Base-by-base conservation (phyloP, 2,888 invertebrate genomes). In the Ectemnius cavifrons region DNA sequence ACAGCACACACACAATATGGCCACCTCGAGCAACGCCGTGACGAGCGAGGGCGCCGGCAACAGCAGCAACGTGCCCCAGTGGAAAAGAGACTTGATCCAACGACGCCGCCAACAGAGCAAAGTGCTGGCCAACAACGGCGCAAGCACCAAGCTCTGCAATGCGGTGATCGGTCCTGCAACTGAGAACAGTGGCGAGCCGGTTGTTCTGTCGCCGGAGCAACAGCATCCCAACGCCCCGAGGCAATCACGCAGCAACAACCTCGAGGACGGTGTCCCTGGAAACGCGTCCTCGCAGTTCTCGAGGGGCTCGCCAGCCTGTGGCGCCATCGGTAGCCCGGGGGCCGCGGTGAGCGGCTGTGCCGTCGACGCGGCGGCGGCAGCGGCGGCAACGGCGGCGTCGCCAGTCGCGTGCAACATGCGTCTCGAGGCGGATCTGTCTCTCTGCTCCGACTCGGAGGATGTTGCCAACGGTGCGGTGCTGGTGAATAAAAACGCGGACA, bases 21-120 rank as follows among this genome's bases (percentile, higher is more conserved):
- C 87, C 78, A 86, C 87, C 81, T 71, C 81, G 79, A 82, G 78
- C 79, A 80, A 77, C 74, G 69, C 84, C 68, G 71, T 75, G 77
- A 60, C 72, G 27, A 80, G 70, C 65, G 28, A 73, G 64, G 67
- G 56, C 73, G 74, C 52, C 52, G 52, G 52, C 52, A 16, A 52
- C n/a, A 14, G 72, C 63, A 80, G 77, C 73, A 84, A 81, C 79
- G 89, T 95, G 90, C 96, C 96, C 77, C 95, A 95, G 91, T 96
- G 96, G 96, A 96, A 96, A 92, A 94, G 94, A 88, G 96, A 96
- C 92, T 93, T 96, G 91, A 95, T 96, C 91, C 94, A 95, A 90
- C 93, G 96, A 63, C 94, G 95, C 74, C 93, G 93, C 79, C 93
- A 93, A 81, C 92, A 91, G 85, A 91, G 87, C 80, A 91, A 90